A percentile compares a stretch with the other conserved stretches of the same genome.
Conservation (phyloP, 2,113 vertebrate genomes). For the Hiodon tergisus region DNA sequence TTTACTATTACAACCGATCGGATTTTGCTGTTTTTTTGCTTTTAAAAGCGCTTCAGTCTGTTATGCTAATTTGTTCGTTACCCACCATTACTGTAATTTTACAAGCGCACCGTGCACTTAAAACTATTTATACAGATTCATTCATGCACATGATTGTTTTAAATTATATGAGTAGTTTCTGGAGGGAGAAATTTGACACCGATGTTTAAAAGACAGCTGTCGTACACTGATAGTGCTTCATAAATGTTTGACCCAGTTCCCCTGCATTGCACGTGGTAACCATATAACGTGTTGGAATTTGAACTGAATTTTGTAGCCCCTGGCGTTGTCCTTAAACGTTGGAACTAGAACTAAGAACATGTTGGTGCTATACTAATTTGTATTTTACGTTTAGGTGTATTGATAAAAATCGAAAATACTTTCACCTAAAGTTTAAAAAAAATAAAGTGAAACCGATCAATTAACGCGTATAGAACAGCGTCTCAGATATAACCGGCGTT, state of each 20-base stretch:
- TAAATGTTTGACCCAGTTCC: constrained; percentile 9
- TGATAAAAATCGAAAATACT: not conserved
- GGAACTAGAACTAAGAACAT: not conserved
- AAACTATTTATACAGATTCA: not conserved
- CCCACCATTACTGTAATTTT: not conserved
- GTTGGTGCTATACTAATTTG: not conserved
- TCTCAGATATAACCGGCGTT: no score
- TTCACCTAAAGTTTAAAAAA: no score
- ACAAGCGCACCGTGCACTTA: not conserved
- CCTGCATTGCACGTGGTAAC: constrained; percentile 17
- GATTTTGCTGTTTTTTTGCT: no score
- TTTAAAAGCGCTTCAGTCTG: no score
- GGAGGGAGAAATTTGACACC: not conserved
- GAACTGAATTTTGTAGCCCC: not conserved
- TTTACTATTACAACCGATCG: no score
- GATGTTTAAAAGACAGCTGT: constrained; percentile 14
- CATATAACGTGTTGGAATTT: constrained; percentile 21
- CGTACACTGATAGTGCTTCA: constrained; percentile 17
- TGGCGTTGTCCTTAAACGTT: constrained; percentile 10
- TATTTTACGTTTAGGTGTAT: not conserved
- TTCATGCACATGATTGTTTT: constrained; percentile 2
- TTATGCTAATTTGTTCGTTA: constrained; percentile 1
- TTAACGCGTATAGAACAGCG: no score
- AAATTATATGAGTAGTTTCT: constrained; percentile 3
- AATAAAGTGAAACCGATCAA: no score